Conservation (phyloP, 2,113 vertebrate genomes). For the Saguinus midas region DNA sequence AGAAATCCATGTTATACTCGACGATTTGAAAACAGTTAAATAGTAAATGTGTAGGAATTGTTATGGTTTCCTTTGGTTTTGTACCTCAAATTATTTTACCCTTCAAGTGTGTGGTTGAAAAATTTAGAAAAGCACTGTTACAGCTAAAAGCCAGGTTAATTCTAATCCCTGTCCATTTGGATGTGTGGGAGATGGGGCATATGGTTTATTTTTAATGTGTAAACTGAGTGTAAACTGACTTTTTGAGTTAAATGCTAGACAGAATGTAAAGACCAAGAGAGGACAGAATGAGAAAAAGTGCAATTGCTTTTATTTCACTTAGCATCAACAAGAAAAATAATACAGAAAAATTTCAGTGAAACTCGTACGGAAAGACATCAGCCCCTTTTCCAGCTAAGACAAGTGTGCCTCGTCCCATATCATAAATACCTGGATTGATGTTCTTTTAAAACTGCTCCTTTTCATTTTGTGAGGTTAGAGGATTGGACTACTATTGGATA, state of each 20-base stretch:
- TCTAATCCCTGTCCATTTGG: slow-evolving; percentile 64
- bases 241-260: slow-evolving; percentile 69
- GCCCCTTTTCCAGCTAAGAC: slow-evolving; percentile 36
- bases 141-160: slow-evolving; percentile 61
- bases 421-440: slow-evolving; percentile 61
- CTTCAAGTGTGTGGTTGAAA: slow-evolving; percentile 52
- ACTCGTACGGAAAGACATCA: slow-evolving; percentile 45
- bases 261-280: slow-evolving; percentile 67
- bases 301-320: slow-evolving; percentile 59
- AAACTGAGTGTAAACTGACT: slow-evolving; percentile 74
- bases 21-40: slow-evolving; percentile 3
- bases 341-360: slow-evolving; percentile 36
- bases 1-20: slow-evolving; percentile 44
- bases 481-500: slow-evolving; percentile 57
- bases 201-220: slow-evolving; percentile 46
- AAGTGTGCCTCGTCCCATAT: slow-evolving; percentile 49
- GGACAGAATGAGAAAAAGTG: slow-evolving; percentile 44
- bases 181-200: slow-evolving; percentile 70
- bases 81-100: slow-evolving; percentile 57
- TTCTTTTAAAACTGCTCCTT: slow-evolving; percentile 58
- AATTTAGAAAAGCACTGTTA: slow-evolving; percentile 52
- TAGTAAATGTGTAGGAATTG: slow-evolving; percentile 54
- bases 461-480: slow-evolving; percentile 62
- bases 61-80: slow-evolving; percentile 56
- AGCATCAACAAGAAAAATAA: slow-evolving; percentile 57